Base-by-base conservation (phyloP, 2,797 vertebrate genomes). In the Denticeps clupeoides region DNA sequence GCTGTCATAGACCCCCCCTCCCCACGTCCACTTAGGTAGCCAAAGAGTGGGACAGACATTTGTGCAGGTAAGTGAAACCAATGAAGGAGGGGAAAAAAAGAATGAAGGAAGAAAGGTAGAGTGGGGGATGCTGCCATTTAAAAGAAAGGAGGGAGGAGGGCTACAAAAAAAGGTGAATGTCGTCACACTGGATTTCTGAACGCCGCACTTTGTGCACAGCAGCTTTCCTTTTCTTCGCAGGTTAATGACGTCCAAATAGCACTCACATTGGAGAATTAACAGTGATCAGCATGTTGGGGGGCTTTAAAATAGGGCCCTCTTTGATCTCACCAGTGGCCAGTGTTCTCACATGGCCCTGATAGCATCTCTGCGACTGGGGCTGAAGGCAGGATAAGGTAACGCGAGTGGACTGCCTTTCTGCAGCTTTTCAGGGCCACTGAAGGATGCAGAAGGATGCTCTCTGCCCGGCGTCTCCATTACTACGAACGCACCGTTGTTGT, bases 321-420 rank as follows among this genome's bases (percentile, higher is more conserved):
- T 72, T 73, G 69, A 78, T 73, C 65, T 64, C 51, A 47, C 71
- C 70, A 63, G 73, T 67, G 52, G 60, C 62, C 69, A 56, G 54
- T 32, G 63, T 67, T 70, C 66, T 69, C 68, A 69, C 52, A 76
- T 63, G 49, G 7, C 51, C 22, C 60, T 60, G 76, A 83, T 80
- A 70, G 57, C 51, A 76, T 82, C 74, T 64, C 41, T 21, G 53
- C 57, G 62, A 58, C 59, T 59, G 32, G 29, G 38, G 58, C n/a
- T 56, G 66, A 73, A 49, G 55, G 63, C 47, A 58, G 71, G 79
- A 81, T 74, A 67, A 76, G 78, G 73, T 74, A 71, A 80, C 57
- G 62, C 60, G 72, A 74, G 72, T 59, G 45, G 37, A 32, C 58
- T 71, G 18, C 42, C 18, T 28, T 45, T 70, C 73, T 67, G 64